Base-by-base conservation (phyloP, 2,113 vertebrate species). In the Dolichallabes microphthalmus region DNA sequence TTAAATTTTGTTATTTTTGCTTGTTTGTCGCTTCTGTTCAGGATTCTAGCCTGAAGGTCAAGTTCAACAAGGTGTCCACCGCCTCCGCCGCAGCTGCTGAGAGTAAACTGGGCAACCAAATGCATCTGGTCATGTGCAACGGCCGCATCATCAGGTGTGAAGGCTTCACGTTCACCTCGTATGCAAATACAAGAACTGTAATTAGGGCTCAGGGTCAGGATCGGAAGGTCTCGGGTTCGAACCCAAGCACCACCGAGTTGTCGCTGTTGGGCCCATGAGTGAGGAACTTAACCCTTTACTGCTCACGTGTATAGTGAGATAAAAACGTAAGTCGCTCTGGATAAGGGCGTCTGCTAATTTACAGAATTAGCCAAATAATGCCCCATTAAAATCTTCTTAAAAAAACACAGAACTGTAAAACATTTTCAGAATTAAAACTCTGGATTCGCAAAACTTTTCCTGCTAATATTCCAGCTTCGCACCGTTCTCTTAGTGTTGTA, bases 81-180 rank as follows among this genome's bases (percentile, higher is more conserved):
- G 97, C 97, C 1, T 98, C 97, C 13, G 96, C 96, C 22, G 96
- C 97, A 0, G 92, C 94, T 68, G 95, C 95, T 53, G 96, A 97
- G 5, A 95, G 95, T 92, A 90, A 94, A 14, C 94, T 95, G 87
- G 97, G 97, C 77, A 96, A 97, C 61, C 96, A 98, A 90, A 92
- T 99, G 77, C 96, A 95, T 57, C 94, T 99, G 63, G 94, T 97
- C 89, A 91, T 99, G 90, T 96, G 96, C 88, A 99, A 99, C 88
- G 98, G 98, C 89, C 96, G 95, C 87, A 99, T 99, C 86, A 96
- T 99, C 90, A 97, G 96, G 98, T 98, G 61, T 90, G n/a, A 12
- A 27, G 11, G 3, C 19, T 19, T 84, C 39, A 60, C 9, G 50
- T 53, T 20, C 2, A 30, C 13, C 7, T 52, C 55, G 4, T 25